Evolutionary conservation across 2,888 invertebrate genomes (phyloP), one percentile per base, ranked within the genome.

Genomic region (Tolmerus cingulatus): DNA sequence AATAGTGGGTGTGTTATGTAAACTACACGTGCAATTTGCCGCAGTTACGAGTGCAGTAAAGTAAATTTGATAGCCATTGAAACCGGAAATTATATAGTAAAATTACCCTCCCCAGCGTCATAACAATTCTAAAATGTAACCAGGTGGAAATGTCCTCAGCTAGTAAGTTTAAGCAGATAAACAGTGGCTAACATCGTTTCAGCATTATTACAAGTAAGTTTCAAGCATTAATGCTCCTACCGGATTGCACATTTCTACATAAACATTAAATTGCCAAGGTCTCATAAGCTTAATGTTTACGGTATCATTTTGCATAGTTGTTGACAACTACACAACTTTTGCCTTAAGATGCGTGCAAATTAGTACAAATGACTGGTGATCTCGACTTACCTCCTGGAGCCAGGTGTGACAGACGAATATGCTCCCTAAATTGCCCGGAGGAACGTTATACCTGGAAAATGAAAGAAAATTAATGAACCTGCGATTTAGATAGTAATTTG

Each of bases 401-500:
- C 85, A 85, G 85, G 74, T 85, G 85, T 43, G 46, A 46, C 30
- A 57, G 55, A 85, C 43, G 43, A 12, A 43, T 74, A 74, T 74
- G 85, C 74, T 74, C 46, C 85, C 43, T 23, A 30, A 85, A 85
- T 74, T 85, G 46, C 46, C 66, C 46, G 74, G 19, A 46, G 19
- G 57, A 85, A 27, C 19, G 34, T 46, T 14, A 46, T 85, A 27
- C 82, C 66, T 82, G 19, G 19, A 82, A 82, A 66, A 34, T 82
- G 55, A 82, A 82, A 82, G 34, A 82, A 82, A 82, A 46, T 82
- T 82, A 82, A 82, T 82, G 55, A 82, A 66, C 19, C 34, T n/a
- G 34, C 34, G 12, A 82, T 79, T 82, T 82, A 57, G 82, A 76
- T 76, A 34, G 40, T n/a, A 34, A 76, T 76, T 76, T 34, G 76